These are phyloP conservation scores for Fopius arisanus DNA, from an alignment of 1,140 invertebrate species.

Conservation along the genomic window DNA sequence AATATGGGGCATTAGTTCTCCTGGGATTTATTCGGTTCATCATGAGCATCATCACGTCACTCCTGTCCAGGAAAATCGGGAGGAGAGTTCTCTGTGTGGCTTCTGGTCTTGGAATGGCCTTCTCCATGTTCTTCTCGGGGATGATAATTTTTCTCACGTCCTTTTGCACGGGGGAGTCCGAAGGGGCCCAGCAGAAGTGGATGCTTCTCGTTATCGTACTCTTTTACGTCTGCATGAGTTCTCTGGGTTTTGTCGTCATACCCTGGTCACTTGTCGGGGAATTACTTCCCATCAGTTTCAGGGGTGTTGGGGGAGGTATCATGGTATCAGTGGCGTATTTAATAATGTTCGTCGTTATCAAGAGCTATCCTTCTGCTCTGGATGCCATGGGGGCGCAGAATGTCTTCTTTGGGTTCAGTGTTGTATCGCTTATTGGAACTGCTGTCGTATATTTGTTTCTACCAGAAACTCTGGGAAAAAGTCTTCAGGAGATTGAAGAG, in stretches of 20 bases:
- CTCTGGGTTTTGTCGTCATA: constrained; percentile 68
- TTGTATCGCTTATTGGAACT: constrained; percentile 67
- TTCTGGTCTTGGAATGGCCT: constrained; percentile 67
- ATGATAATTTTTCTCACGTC: constrained; percentile 61
- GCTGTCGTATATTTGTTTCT: constrained; percentile 70
- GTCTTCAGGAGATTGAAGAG: constrained; percentile 67
- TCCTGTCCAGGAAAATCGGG: constrained; percentile 66
- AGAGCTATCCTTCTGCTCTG: constrained; percentile 69
- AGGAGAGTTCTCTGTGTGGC: constrained; percentile 63
- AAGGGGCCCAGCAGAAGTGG: constrained; percentile 50
- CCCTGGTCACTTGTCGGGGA: constrained; percentile 73
- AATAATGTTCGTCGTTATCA: constrained; percentile 72
- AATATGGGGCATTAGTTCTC: constrained; percentile 63
- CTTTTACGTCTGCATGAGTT: constrained; percentile 66
- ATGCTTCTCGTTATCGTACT: constrained; percentile 63
- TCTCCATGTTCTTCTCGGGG: constrained; percentile 65
- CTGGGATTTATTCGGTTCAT: constrained; percentile 66
- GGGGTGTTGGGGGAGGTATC: constrained; percentile 66
- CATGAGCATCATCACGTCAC: constrained; percentile 62
- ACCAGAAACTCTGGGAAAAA: constrained; percentile 79
- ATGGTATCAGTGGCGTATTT: constrained; percentile 71
- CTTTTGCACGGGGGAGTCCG: constrained; percentile 24
- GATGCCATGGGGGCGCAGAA: constrained; percentile 62
- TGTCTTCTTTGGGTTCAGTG: constrained; percentile 72
- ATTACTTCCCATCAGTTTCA: constrained; percentile 66